Conservation (phyloP, 1,140 invertebrate genomes). For the Carposina sasakii region DNA sequence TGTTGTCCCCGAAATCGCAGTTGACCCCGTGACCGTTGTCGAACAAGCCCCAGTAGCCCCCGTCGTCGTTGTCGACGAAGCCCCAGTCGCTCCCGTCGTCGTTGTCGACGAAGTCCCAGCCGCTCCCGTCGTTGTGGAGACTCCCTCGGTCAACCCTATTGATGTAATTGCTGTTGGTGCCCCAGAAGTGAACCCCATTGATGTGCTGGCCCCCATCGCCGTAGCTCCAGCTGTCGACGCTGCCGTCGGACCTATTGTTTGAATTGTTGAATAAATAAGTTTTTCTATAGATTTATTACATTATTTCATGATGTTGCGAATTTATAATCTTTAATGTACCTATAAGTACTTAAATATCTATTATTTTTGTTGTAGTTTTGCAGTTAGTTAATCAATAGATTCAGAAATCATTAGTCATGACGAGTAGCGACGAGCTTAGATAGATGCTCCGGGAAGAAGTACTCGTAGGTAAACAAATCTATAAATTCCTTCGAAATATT, state of each 20-base stretch:
- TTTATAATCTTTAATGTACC: too few relatives aligned
- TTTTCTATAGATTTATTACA: too few relatives aligned
- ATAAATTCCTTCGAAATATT: too few relatives aligned
- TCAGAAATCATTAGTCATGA: too few relatives aligned
- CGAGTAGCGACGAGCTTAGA: too few relatives aligned
- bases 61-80: slow-evolving; percentile 5
- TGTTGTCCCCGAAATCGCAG: slow-evolving; percentile 11
- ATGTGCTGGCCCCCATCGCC: slow-evolving; percentile 17
- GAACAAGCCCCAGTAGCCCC: slow-evolving; percentile 15
- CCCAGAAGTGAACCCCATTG: slow-evolving; percentile 28
- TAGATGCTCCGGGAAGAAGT: too few relatives aligned
- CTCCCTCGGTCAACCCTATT: slow-evolving; percentile 25
- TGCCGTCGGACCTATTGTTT: slow-evolving; percentile 9
- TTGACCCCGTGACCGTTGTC: slow-evolving; percentile 11
- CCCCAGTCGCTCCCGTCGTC: too few relatives aligned
- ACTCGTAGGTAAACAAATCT: too few relatives aligned
- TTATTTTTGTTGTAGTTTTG: too few relatives aligned
- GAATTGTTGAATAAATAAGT: slow-evolving; percentile 16
- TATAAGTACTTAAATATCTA: too few relatives aligned
- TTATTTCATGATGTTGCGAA: too few relatives aligned
- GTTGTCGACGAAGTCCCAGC: slow-evolving; percentile 5
- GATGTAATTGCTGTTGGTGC: slow-evolving; percentile 33
- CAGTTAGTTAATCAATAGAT: too few relatives aligned
- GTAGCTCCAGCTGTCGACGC: slow-evolving; percentile 16
- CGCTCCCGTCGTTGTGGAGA: slow-evolving; percentile 11